Conservation (phyloP, 2,888 invertebrate species). For the Ochropacha duplaris region DNA sequence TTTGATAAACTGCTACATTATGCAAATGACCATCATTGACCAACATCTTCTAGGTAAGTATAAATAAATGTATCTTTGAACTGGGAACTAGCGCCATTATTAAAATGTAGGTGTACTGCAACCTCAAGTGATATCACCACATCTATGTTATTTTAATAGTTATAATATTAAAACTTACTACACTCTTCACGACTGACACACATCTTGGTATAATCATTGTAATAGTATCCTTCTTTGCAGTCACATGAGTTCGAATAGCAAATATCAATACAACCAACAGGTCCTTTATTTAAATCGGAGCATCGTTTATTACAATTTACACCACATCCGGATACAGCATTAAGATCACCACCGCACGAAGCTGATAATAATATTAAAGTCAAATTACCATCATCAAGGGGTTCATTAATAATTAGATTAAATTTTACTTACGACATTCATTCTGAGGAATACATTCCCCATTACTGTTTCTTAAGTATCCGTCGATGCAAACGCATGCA, state of each 20-base stretch:
- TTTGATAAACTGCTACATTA: too few relatives aligned
- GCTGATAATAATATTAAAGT: conserved; percentile 5
- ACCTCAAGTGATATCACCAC: too few relatives aligned
- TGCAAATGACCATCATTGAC: too few relatives aligned
- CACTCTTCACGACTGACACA: conserved; percentile 18
- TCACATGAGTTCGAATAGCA: conserved; percentile 20
- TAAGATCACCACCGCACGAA: conserved; percentile 15
- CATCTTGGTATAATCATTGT: conserved; percentile 5
- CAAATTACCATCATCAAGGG: too few relatives aligned
- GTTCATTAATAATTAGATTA: background rate
- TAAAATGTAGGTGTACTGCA: background rate
- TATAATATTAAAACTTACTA: conserved; percentile 12
- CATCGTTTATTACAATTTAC: conserved; percentile 27
- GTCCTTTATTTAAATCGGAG: conserved; percentile 15
- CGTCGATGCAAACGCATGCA: conserved; percentile 26
- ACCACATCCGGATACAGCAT: conserved; percentile 22
- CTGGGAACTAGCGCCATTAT: too few relatives aligned
- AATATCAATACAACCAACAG: conserved; percentile 8
- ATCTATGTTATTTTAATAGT: too few relatives aligned
- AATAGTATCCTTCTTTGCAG: conserved; percentile 21
- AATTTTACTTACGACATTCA: conserved; percentile 28
- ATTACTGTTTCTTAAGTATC: conserved; percentile 21
- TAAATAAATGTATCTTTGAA: too few relatives aligned
- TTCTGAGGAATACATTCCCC: conserved; percentile 23
- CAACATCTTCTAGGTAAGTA: too few relatives aligned